Percentiles rank a stretch among this genome's conserved stretches.
These are phyloP conservation scores for Regulus satrapa DNA, from an alignment of 2,113 vertebrate genomes.

Conservation along the genomic window DNA sequence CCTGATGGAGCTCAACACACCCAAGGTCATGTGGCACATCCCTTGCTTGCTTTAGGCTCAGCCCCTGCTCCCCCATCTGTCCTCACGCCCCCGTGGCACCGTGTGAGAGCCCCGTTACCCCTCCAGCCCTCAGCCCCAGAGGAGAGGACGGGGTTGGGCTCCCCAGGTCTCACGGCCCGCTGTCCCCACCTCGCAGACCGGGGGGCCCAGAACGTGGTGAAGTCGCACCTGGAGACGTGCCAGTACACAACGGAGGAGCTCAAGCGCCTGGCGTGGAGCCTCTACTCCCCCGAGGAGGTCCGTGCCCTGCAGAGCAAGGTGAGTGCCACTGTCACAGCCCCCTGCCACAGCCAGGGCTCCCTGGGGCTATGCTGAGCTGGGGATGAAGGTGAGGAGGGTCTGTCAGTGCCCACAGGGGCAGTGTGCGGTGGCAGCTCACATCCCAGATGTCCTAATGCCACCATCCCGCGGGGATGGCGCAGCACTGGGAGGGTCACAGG, in stretches of 20 bases:
- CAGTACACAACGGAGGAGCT: constrained; percentile 87
- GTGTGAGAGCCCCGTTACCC: fast-evolving
- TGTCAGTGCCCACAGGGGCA: fast-evolving
- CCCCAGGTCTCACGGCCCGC: fast-evolving
- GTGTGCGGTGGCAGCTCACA: fast-evolving
- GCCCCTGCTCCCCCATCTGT: background rate
- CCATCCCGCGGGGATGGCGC: fast-evolving
- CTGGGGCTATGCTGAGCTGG: background rate
- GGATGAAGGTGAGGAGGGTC: background rate
- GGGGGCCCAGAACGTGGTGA: constrained; percentile 85
- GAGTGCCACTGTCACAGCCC: background rate
- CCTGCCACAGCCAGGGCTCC: background rate
- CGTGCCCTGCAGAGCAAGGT: constrained; percentile 83
- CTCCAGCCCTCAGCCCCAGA: background rate
- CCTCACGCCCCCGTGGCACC: fast-evolving
- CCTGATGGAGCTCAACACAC: background rate
- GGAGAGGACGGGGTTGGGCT: fast-evolving
- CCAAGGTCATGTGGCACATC: background rate
- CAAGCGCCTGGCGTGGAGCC: constrained; percentile 81
- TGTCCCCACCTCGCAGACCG: constrained; percentile 72
- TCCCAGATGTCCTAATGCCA: background rate
- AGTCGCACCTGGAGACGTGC: constrained; percentile 87
- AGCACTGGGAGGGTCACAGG: fast-evolving
- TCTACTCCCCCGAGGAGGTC: constrained; percentile 84
- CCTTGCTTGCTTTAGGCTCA: background rate